Evolutionary conservation across 1,140 invertebrate genomes (phyloP).

Genomic region (Lepidostoma basale): DNA sequence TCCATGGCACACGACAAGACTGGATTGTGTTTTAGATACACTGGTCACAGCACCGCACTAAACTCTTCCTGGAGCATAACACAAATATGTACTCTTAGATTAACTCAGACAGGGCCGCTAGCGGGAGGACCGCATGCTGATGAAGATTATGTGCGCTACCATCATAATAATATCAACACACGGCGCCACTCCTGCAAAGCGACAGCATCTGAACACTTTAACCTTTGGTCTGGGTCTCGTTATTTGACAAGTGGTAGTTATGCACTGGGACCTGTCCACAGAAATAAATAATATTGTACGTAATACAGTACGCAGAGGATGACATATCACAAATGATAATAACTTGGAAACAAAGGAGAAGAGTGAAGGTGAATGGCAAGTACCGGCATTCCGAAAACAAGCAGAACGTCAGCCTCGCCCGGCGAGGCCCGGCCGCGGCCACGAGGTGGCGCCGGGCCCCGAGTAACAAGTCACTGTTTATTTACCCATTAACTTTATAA

Average conservation of each 20-base stretch:
- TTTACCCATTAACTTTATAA: conserved; percentile 23
- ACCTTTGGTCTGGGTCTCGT: too few species aligned
- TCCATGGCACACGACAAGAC: conserved; percentile 41
- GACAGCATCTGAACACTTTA: neutral
- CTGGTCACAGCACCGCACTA: conserved; percentile 38
- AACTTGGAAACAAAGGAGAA: conserved; percentile 39
- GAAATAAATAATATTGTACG: conserved; percentile 37
- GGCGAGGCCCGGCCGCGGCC: conserved; percentile 28
- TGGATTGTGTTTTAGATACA: conserved; percentile 35
- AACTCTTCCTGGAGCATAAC: conserved; percentile 9
- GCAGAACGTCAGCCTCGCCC: conserved; percentile 39
- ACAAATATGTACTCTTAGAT: neutral
- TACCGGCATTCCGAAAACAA: conserved; percentile 39
- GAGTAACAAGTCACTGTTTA: conserved; percentile 20
- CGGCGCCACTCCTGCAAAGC: neutral
- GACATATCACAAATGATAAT: conserved; percentile 46
- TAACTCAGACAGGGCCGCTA: neutral
- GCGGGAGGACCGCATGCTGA: conserved; percentile 9
- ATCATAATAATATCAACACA: conserved; percentile 22
- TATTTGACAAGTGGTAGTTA: too few species aligned
- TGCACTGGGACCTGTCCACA: too few species aligned
- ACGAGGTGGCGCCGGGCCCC: conserved; percentile 30
- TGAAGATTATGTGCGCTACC: conserved; percentile 31
- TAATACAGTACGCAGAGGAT: conserved; percentile 33
- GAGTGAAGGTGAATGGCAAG: conserved; percentile 34